phyloP scores from a whole-genome alignment of 1,140 invertebrate genomes.

The Dysdera silvatica region DNA sequence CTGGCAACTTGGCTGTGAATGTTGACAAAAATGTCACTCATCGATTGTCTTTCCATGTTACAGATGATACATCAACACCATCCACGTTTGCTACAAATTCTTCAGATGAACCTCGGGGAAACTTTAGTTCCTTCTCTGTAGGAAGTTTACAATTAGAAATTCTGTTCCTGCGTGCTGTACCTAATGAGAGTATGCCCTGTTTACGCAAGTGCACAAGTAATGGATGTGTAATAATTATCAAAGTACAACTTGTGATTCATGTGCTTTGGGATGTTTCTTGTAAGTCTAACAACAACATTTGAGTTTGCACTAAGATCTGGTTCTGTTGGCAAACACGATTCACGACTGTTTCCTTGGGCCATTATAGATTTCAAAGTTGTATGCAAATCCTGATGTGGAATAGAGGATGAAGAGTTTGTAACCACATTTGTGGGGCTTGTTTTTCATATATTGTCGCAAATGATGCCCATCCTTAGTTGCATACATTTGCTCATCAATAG shows the following conservation, averaged over 20 bases:
- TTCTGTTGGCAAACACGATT: too few species aligned
- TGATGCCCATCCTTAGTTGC: background rate
- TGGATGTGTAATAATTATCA: conserved; percentile 6
- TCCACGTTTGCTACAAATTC: background rate
- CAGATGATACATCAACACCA: background rate
- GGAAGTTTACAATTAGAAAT: background rate
- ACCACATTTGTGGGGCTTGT: background rate
- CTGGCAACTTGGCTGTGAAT: background rate
- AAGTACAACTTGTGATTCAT: background rate
- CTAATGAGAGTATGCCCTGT: background rate
- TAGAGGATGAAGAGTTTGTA: background rate
- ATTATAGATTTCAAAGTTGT: background rate
- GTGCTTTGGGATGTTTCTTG: background rate
- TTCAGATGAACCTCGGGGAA: background rate
- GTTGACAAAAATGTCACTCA: background rate
- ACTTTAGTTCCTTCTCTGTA: background rate
- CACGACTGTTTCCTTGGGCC: background rate
- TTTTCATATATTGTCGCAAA: background rate
- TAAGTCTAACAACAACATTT: background rate
- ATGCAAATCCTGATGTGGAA: background rate
- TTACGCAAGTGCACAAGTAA: background rate
- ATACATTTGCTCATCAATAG: conserved; percentile 6
- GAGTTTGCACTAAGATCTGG: background rate
- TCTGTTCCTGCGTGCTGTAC: background rate
- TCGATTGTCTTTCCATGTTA: background rate